These are phyloP conservation scores for Pseudanteris insignis DNA, from an alignment of 2,888 invertebrate genomes.

Conservation along the genomic window DNA sequence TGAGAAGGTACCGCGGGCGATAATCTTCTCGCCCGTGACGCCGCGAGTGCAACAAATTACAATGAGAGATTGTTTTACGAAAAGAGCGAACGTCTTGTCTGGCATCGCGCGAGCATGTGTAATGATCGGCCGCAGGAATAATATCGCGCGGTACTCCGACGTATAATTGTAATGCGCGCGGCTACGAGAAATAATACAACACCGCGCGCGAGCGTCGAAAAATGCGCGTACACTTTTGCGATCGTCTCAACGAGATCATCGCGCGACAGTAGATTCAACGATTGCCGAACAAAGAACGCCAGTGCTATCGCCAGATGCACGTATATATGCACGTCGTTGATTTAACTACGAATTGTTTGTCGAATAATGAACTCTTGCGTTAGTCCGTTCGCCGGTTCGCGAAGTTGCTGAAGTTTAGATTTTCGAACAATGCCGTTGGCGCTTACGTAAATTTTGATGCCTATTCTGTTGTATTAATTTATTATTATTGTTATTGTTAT, in stretches of 20 bases:
- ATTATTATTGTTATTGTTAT: too few relatives aligned
- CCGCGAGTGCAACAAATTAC: constrained; percentile 40
- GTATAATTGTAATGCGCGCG: constrained; percentile 43
- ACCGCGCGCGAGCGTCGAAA: constrained; percentile 22
- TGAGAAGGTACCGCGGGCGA: constrained; percentile 32
- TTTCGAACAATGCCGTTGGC: too few relatives aligned
- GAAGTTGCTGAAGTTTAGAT: too few relatives aligned
- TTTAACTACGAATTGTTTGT: too few relatives aligned
- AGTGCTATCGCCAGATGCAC: background rate
- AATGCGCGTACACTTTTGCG: constrained; percentile 7
- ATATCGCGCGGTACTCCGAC: constrained; percentile 40
- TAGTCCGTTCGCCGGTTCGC: too few relatives aligned
- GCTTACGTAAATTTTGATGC: too few relatives aligned
- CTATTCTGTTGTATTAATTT: too few relatives aligned
- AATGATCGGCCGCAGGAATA: constrained; percentile 50
- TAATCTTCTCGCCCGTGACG: constrained; percentile 33
- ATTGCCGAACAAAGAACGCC: constrained; percentile 19
- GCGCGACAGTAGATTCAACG: constrained; percentile 23
- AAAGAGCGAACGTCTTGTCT: constrained; percentile 41
- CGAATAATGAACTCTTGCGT: too few relatives aligned
- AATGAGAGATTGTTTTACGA: constrained; percentile 40
- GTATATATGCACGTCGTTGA: background rate
- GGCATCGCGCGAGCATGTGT: constrained; percentile 36
- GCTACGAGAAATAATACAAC: constrained; percentile 38
- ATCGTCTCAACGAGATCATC: constrained; percentile 12